These are phyloP conservation scores for Ctenicera cuprea DNA, from an alignment of 2,888 invertebrate genomes.

Conservation along the genomic window DNA sequence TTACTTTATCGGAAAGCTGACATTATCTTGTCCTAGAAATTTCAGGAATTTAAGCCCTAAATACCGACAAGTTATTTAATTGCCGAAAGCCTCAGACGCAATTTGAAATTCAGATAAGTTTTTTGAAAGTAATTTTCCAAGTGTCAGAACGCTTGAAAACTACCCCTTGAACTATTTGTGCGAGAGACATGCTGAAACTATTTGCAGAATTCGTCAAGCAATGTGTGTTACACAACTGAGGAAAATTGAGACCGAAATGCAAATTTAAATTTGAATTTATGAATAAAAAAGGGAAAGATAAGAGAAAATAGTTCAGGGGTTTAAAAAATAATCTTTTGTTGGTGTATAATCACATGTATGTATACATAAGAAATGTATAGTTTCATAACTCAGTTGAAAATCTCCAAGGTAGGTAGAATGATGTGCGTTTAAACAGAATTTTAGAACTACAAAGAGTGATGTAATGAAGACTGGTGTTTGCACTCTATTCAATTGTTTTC, in stretches of 20 bases:
- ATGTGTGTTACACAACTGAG: neutral
- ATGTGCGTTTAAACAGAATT: too few relatives aligned
- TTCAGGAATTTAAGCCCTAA: constrained; percentile 7
- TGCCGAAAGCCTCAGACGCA: neutral
- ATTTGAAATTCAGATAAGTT: constrained; percentile 16
- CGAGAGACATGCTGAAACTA: neutral
- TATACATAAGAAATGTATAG: too few relatives aligned
- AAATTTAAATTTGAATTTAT: neutral
- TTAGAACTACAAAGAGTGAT: too few relatives aligned
- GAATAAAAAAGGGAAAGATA: too few relatives aligned
- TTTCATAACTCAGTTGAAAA: too few relatives aligned
- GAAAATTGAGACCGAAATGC: neutral
- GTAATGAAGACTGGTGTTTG: too few relatives aligned
- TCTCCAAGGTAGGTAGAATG: too few relatives aligned
- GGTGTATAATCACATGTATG: too few relatives aligned
- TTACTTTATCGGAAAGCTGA: constrained; percentile 11
- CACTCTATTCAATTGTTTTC: too few relatives aligned
- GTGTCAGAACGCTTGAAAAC: constrained; percentile 9
- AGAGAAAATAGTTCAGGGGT: too few relatives aligned
- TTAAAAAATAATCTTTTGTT: too few relatives aligned
- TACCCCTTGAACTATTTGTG: neutral
- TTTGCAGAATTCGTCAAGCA: neutral
- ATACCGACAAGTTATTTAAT: constrained; percentile 25
- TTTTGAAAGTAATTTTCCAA: constrained; percentile 19
- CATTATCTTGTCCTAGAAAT: constrained; percentile 9